Percentiles rank a stretch among this genome's conserved stretches.
phyloP scores from a whole-genome alignment of 1,140 invertebrate genomes.

The Pseudoatta argentina region DNA sequence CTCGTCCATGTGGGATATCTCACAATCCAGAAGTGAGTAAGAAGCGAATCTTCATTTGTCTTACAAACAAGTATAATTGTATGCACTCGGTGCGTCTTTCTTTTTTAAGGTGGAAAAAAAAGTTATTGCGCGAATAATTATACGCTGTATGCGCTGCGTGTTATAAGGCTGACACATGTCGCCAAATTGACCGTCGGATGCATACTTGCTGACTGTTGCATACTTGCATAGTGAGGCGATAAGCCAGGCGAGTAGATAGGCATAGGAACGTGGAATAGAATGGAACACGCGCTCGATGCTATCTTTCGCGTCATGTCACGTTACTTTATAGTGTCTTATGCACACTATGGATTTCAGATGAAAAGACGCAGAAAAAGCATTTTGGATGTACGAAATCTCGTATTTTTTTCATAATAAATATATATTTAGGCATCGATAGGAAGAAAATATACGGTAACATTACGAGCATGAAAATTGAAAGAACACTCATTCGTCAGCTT shows the following conservation, averaged over 20 bases:
- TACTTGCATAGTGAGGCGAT: background rate
- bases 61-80: background rate
- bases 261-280: background rate
- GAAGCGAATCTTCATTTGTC: background rate
- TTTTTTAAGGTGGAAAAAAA: background rate
- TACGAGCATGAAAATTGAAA: background rate
- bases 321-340: background rate
- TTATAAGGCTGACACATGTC: conserved; percentile 52
- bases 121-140: conserved; percentile 24
- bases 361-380: background rate
- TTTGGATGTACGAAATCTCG: background rate
- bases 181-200: background rate
- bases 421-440: background rate
- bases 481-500: background rate
- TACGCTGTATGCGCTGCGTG: background rate
- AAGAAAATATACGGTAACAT: background rate
- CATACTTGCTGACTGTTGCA: no score
- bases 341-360: background rate
- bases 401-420: background rate
- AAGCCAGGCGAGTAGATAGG: background rate
- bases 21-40: conserved; percentile 21
- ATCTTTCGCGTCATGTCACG: background rate
- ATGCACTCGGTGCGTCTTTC: background rate
- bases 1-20: background rate
- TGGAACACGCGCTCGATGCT: background rate